Conservation (phyloP, 1,140 invertebrate species). For the Leptinotarsa defecta region DNA sequence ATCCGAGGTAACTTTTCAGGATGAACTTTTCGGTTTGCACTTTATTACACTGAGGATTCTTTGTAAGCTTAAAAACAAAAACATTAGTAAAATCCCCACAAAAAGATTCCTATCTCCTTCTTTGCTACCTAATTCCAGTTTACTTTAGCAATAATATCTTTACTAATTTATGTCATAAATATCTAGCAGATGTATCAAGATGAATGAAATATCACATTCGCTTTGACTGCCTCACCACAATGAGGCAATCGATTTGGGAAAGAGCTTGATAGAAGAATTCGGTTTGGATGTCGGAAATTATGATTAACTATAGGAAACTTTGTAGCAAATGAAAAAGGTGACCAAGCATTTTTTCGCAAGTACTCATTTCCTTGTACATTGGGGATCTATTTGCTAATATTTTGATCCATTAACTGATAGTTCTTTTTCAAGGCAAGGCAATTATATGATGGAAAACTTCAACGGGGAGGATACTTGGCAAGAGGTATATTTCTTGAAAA, state of each 20-base stretch:
- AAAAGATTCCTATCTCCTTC: too few species aligned
- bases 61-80: too few species aligned
- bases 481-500: too few species aligned
- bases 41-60: too few species aligned
- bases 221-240: not conserved
- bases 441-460: too few species aligned
- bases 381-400: not conserved
- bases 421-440: too few species aligned
- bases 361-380: slow-evolving; percentile 10
- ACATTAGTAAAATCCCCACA: too few species aligned
- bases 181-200: slow-evolving; percentile 1
- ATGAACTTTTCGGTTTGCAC: too few species aligned
- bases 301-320: slow-evolving; percentile 16
- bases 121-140: too few species aligned
- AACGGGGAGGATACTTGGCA: too few species aligned
- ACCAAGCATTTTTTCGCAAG: slow-evolving; percentile 9
- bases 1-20: too few species aligned
- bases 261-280: not conserved
- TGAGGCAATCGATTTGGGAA: not conserved
- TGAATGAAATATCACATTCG: slow-evolving; percentile 8
- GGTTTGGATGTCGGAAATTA: slow-evolving; percentile 10
- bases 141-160: too few species aligned
- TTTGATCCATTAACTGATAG: not conserved
- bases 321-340: slow-evolving; percentile 15
- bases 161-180: not conserved